phyloP scores from a whole-genome alignment of 2,888 invertebrate genomes.

The Atrina japonica region DNA sequence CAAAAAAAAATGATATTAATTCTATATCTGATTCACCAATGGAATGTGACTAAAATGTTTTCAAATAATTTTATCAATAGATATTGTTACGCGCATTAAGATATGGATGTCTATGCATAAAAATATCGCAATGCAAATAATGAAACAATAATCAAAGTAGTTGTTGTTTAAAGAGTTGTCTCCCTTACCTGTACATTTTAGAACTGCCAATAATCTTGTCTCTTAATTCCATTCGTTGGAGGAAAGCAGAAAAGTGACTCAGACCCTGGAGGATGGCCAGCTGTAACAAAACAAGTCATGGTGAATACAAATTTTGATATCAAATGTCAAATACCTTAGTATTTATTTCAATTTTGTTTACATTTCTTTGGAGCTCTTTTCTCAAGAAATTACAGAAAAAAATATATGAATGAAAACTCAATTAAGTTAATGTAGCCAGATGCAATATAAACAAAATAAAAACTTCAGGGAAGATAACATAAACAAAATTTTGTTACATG shows the following conservation, averaged over 20 bases:
- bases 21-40: neutral
- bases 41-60: too few relatives aligned
- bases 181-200: slow-evolving; percentile 64
- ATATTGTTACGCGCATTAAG: too few relatives aligned
- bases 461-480: too few relatives aligned
- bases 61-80: too few relatives aligned
- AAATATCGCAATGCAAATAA: too few relatives aligned
- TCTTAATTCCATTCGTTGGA: slow-evolving; percentile 75
- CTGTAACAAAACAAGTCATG: slow-evolving; percentile 54
- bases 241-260: slow-evolving; percentile 75
- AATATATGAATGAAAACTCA: too few relatives aligned
- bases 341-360: neutral
- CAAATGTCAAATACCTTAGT: neutral
- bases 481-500: too few relatives aligned
- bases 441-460: too few relatives aligned
- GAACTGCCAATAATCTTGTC: slow-evolving; percentile 71
- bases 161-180: neutral
- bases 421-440: too few relatives aligned
- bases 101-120: too few relatives aligned
- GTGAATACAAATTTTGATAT: neutral
- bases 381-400: neutral
- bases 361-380: neutral
- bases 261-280: slow-evolving; percentile 76
- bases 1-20: neutral
- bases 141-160: too few relatives aligned